phyloP scores from a whole-genome alignment of 1,140 invertebrate species.

The Fopius arisanus region DNA sequence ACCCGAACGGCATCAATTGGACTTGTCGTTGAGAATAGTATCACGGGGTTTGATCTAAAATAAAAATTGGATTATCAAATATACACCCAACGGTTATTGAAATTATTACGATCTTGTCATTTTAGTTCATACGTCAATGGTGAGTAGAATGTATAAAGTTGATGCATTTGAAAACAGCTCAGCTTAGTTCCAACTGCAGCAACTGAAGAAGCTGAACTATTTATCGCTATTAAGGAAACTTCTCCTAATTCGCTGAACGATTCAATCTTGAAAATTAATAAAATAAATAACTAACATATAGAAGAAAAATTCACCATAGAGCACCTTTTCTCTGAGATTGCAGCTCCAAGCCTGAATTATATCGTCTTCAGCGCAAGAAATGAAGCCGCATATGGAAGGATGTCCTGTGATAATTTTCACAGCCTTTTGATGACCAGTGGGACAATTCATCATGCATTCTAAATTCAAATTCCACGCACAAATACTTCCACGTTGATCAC shows the following conservation, averaged over 20 bases:
- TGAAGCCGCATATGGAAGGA: slow-evolving; percentile 43
- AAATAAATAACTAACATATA: neutral
- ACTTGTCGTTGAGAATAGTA: slow-evolving; percentile 35
- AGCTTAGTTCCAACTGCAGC: slow-evolving; percentile 34
- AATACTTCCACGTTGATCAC: slow-evolving; percentile 42
- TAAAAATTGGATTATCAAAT: neutral
- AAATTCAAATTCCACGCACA: slow-evolving; percentile 33
- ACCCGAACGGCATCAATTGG: slow-evolving; percentile 37
- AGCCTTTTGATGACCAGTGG: slow-evolving; percentile 20
- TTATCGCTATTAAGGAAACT: slow-evolving; percentile 27
- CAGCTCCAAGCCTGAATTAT: slow-evolving; percentile 45
- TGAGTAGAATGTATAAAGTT: slow-evolving; percentile 40
- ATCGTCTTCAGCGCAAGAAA: slow-evolving; percentile 32
- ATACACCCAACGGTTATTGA: neutral
- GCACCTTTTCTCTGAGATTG: slow-evolving; percentile 33
- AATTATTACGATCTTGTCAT: neutral
- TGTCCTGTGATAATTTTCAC: slow-evolving; percentile 30
- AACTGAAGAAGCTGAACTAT: slow-evolving; percentile 25
- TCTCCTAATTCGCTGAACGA: slow-evolving; percentile 29
- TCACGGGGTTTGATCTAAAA: slow-evolving; percentile 27
- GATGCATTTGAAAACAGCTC: slow-evolving; percentile 39
- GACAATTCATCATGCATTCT: slow-evolving; percentile 33
- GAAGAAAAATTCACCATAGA: neutral
- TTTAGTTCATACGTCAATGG: slow-evolving; percentile 38
- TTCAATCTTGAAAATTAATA: slow-evolving; percentile 20